Base-by-base conservation (phyloP, 1,140 invertebrate species). In the Octopus sinensis region DNA sequence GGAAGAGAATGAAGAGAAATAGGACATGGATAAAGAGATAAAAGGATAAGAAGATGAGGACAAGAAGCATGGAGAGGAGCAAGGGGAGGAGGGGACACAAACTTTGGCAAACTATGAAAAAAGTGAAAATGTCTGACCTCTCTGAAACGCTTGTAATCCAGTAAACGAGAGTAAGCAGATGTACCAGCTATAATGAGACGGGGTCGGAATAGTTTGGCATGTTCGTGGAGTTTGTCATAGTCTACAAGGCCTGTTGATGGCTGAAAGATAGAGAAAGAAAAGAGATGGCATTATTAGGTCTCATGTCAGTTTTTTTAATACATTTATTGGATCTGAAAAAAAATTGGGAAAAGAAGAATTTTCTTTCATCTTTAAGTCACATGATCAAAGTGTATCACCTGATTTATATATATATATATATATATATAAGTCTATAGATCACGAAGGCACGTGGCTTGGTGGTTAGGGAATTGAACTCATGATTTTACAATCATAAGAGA, bases 221-320 rank as follows among this genome's bases (percentile, higher is more conserved):
- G 94, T 86, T 95, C 93, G 7, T 94, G 94, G 71, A 99, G 90
- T 86, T 94, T 94, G 80, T 98, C 96, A 88, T 99, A 99, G 91
- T 99, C 96, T 82, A 99, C 98, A 0, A 96, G 89, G 52, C 97
- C 97, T 17, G 95, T 97, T 79, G 91, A 87, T 4, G 94, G 93
- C 88, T 90, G 82, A 9, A 75, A 84, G 82, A 54, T 54, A 81
- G 76, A 84, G 23, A 84, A 7, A 52, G 54, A n/a, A 68, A 68
- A 68, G n/a, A 68, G 51, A 43, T 52, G 51, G 10, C 51, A 23
- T 13, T 30, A 23, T 13, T 30, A 23, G 10, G 2, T 43, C 30
- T 1, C 1, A 43, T 43, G 30, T 43, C 30, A 43, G 30, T 3
- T 43, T 43, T 43, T 43, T 43, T 43, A 43, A 43, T 3, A 43